Conservation (phyloP, 2,113 vertebrate species). For the Crotalus helleri region DNA sequence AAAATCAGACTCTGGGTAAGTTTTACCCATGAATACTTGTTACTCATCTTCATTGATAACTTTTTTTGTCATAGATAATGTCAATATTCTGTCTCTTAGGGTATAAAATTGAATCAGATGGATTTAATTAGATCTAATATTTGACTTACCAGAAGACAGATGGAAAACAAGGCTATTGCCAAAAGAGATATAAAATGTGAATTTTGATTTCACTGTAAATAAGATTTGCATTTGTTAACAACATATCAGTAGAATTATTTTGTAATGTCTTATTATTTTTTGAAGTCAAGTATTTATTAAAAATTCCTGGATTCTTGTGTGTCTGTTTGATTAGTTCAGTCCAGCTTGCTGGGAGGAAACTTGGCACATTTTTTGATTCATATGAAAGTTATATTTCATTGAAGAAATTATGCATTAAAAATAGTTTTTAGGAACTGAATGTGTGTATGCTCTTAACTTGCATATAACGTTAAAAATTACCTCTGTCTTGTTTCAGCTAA, state of each 20-base stretch:
- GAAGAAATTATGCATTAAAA: background rate
- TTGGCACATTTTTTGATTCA: background rate
- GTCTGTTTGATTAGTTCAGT: background rate
- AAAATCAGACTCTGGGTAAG: background rate
- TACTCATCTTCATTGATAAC: background rate
- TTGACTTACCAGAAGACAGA: background rate
- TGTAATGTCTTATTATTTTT: background rate
- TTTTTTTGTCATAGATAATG: background rate
- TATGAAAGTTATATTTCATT: background rate
- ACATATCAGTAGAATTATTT: background rate
- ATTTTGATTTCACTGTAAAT: background rate
- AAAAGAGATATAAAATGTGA: background rate
- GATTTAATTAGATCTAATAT: background rate
- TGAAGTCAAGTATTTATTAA: background rate
- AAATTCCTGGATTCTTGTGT: background rate
- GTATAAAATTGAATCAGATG: background rate
- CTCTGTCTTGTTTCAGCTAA: background rate
- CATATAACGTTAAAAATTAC: background rate
- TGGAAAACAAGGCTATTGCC: background rate
- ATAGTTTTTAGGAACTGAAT: background rate
- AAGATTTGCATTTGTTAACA: background rate
- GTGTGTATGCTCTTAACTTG: background rate
- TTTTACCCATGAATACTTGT: background rate
- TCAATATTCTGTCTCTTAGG: background rate
- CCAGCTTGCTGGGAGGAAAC: background rate